Percentiles rank a stretch among this genome's conserved stretches.
Conservation (phyloP, 2,113 vertebrate species). For the Daphoenositta chrysoptera region DNA sequence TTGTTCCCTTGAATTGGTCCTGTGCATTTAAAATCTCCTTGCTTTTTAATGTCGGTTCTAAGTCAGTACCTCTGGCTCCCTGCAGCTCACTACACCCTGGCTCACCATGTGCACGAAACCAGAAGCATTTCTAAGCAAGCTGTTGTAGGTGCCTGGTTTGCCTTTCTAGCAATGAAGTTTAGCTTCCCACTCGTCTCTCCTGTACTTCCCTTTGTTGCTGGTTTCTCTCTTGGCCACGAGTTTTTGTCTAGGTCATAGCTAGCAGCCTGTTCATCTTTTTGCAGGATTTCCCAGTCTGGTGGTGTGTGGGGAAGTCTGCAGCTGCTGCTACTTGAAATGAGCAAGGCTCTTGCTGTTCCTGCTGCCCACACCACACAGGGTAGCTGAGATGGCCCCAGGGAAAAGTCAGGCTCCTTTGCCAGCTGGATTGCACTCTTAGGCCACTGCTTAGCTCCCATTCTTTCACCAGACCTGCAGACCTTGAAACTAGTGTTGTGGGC, state of each 20-base stretch:
- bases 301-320: background rate
- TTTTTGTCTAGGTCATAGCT: background rate
- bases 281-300: background rate
- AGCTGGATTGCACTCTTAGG: background rate
- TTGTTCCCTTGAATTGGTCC: background rate
- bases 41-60: background rate
- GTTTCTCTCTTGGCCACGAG: background rate
- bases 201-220: slow-evolving; percentile 8
- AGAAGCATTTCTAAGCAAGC: slow-evolving; percentile 1
- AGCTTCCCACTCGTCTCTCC: background rate
- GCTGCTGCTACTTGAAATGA: background rate
- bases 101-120: background rate
- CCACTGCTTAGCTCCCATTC: background rate
- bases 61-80: background rate
- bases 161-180: slow-evolving; percentile 54
- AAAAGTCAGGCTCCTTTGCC: background rate
- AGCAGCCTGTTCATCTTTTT: background rate
- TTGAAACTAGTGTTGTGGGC: background rate
- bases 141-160: background rate
- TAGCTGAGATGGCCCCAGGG: background rate
- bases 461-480: background rate
- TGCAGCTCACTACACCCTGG: background rate
- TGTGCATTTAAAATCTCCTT: background rate
- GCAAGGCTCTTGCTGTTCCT: background rate
- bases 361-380: background rate